Percentiles rank a stretch among this genome's conserved stretches.
Conservation (phyloP, 37 sponge, comb jelly and placozoan genomes). For the Oscarella lobularis region DNA sequence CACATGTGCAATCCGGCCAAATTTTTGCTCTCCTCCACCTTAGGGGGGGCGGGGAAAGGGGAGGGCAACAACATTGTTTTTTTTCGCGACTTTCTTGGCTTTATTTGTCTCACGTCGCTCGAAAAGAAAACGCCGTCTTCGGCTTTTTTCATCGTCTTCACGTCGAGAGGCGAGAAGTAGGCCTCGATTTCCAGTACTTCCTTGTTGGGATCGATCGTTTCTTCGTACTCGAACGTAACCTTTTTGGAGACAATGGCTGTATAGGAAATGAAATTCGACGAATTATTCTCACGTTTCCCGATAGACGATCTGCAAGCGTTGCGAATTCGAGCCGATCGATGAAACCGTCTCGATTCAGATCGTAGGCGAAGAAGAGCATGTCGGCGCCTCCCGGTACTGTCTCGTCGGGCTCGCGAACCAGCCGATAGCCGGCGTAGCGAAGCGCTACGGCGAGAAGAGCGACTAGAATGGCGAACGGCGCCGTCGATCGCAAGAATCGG, state of each 20-base stretch:
- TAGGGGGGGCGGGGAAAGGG: constrained; percentile 23
- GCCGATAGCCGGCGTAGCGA: not conserved
- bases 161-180: constrained; percentile 22
- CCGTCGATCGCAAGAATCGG: too few relatives aligned
- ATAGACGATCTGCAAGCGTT: not conserved
- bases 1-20: not conserved
- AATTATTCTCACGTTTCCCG: too few relatives aligned
- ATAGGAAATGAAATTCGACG: too few relatives aligned
- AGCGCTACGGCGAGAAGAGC: too few relatives aligned
- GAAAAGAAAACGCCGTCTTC: too few relatives aligned
- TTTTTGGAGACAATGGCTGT: too few relatives aligned
- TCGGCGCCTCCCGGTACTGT: not conserved
- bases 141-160: constrained; percentile 48
- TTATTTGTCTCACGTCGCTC: too few relatives aligned
- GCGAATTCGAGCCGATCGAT: not conserved
- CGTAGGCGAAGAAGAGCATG: not conserved
- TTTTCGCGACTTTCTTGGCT: not conserved
- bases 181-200: constrained; percentile 33
- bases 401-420: not conserved
- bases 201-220: not conserved
- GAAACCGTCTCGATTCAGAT: not conserved
- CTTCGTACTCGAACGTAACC: not conserved
- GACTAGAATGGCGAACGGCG: too few relatives aligned
- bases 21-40: constrained; percentile 40
- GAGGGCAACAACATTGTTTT: not conserved